Conservation (phyloP, 2,113 vertebrate genomes). For the Onychostruthus taczanowskii region DNA sequence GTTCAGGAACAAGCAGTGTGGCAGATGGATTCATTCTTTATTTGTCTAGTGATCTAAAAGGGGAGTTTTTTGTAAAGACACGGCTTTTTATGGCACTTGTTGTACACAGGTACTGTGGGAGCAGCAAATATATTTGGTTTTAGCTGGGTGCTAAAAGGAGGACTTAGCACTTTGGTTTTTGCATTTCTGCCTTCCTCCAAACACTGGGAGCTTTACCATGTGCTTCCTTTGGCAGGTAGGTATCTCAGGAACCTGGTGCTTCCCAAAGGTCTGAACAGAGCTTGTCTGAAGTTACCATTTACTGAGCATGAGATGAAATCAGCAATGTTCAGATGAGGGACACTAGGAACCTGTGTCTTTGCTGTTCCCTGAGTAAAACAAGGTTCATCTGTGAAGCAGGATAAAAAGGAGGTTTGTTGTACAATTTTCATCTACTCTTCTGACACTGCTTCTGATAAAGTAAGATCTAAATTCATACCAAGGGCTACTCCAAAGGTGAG, state of each 20-base stretch:
- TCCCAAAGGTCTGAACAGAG: not conserved
- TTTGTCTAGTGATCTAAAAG: not conserved
- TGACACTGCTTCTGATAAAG: not conserved
- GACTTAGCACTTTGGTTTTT: not conserved
- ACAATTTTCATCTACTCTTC: not conserved
- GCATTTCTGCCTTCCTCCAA: not conserved
- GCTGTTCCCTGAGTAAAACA: not conserved
- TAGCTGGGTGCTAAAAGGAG: not conserved
- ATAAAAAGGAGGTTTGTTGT: not conserved
- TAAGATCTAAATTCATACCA: not conserved
- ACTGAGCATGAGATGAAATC: not conserved
- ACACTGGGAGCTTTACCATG: not conserved
- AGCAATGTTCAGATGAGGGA: not conserved
- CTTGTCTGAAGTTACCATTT: not conserved
- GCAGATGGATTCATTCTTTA: not conserved
- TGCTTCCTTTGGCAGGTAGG: not conserved
- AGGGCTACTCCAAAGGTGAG: not conserved
- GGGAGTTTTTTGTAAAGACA: not conserved
- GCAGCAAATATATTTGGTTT: not conserved
- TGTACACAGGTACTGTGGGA: not conserved
- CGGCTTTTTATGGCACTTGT: not conserved
- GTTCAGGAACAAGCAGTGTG: not conserved
- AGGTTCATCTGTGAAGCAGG: not conserved
- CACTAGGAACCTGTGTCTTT: not conserved
- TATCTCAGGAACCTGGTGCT: not conserved